A percentile compares a stretch with the other conserved stretches of the same genome.
phyloP scores from a whole-genome alignment of 2,113 vertebrate genomes.

The Psilopsiagon aymara region DNA sequence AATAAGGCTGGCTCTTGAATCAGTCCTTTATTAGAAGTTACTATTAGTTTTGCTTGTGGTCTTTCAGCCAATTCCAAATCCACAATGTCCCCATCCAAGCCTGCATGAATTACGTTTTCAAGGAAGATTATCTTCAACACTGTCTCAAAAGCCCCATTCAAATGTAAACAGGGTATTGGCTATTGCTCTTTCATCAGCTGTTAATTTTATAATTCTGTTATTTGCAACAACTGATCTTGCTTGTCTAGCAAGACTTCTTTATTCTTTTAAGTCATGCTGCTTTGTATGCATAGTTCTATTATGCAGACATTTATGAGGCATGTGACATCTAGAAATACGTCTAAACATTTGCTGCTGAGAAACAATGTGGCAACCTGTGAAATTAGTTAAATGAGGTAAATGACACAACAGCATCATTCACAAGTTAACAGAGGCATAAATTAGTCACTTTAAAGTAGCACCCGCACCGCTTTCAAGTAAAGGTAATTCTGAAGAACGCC shows the following conservation, averaged over 20 bases:
- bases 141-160: slow-evolving; percentile 44
- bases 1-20: not conserved
- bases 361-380: not conserved
- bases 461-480: slow-evolving; percentile 7
- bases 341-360: not conserved
- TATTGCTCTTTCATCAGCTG: not conserved
- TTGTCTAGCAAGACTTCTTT: not conserved
- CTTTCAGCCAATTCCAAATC: slow-evolving; percentile 33
- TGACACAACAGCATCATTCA: not conserved
- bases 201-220: slow-evolving; percentile 31
- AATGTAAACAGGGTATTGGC: slow-evolving; percentile 3
- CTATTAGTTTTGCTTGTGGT: slow-evolving; percentile 6
- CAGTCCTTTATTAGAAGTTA: slow-evolving; percentile 9
- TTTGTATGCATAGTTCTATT: not conserved
- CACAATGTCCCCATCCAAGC: not conserved
- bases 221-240: not conserved
- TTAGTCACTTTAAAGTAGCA: not conserved
- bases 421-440: not conserved
- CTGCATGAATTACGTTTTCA: slow-evolving; percentile 23
- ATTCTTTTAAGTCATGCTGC: not conserved
- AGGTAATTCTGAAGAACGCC: slow-evolving; percentile 14
- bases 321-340: not conserved
- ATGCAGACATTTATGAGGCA: not conserved
- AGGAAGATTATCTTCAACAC: slow-evolving; percentile 19
- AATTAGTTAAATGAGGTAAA: slow-evolving; percentile 8